Percentiles rank a stretch among this genome's conserved stretches.
Conservation (phyloP, 2,797 vertebrate genomes). For the Diplodus puntazzo region DNA sequence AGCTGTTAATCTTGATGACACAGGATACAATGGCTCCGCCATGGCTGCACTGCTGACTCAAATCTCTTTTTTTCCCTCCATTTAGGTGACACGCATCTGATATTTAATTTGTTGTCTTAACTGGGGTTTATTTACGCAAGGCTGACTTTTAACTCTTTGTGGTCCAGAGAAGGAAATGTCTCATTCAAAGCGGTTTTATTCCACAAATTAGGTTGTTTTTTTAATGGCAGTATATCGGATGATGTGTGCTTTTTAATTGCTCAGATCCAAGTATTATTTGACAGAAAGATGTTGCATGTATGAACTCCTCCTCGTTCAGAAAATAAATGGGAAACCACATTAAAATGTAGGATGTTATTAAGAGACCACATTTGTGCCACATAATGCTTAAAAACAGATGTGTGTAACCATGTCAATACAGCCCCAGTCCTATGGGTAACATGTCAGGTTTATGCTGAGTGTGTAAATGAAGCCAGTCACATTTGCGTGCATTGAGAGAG, state of each 20-base stretch:
- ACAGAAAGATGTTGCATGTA: slow-evolving; percentile 24
- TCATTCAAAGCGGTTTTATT: slow-evolving; percentile 5
- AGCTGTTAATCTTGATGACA: slow-evolving; percentile 78
- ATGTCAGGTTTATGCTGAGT: slow-evolving; percentile 56
- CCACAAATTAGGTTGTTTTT: not conserved
- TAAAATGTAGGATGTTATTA: slow-evolving; percentile 53
- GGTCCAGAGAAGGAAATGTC: slow-evolving; percentile 9
- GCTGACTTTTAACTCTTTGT: slow-evolving; percentile 34
- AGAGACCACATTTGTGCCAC: slow-evolving; percentile 49
- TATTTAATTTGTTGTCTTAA: slow-evolving; percentile 59
- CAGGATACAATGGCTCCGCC: slow-evolving; percentile 62
- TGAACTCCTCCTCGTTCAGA: slow-evolving; percentile 20
- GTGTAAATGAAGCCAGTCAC: slow-evolving; percentile 61
- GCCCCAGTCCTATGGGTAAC: slow-evolving; percentile 40
- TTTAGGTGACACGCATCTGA: slow-evolving; percentile 55
- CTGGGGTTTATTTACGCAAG: slow-evolving; percentile 44
- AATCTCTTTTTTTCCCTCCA: slow-evolving; percentile 35
- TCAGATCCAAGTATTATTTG: not conserved
- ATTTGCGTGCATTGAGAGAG: slow-evolving; percentile 46
- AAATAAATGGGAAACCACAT: slow-evolving; percentile 52
- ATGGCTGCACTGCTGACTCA: slow-evolving; percentile 59
- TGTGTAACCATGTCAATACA: slow-evolving; percentile 39
- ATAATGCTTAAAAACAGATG: slow-evolving; percentile 70
- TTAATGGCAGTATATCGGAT: slow-evolving; percentile 1
- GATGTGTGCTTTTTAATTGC: not conserved